Conservation (phyloP, 1,140 invertebrate genomes). For the Andricus grossulariae region DNA sequence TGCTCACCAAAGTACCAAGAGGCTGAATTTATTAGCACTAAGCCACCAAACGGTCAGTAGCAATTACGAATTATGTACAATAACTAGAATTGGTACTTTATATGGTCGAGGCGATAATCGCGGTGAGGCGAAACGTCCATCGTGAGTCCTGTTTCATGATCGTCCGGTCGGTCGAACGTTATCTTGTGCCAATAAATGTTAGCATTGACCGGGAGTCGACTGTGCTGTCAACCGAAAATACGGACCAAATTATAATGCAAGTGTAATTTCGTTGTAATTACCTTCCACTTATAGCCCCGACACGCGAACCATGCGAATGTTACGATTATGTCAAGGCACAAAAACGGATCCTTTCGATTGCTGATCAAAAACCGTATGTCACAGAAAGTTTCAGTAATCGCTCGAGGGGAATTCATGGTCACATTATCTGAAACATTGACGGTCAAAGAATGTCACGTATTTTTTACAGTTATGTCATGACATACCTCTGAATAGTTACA, state of each 20-base stretch:
- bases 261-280: slow-evolving; percentile 53
- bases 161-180: slow-evolving; percentile 11
- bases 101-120: slow-evolving; percentile 43
- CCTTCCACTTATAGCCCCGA: slow-evolving; percentile 56
- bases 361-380: neutral
- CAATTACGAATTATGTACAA: slow-evolving; percentile 73
- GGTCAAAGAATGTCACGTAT: neutral
- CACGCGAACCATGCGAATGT: slow-evolving; percentile 64
- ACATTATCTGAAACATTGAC: neutral
- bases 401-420: neutral
- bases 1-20: slow-evolving; percentile 46
- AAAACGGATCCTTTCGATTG: slow-evolving; percentile 49
- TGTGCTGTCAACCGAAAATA: slow-evolving; percentile 39
- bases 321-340: slow-evolving; percentile 67
- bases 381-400: neutral
- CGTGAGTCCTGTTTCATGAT: neutral
- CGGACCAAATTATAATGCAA: slow-evolving; percentile 35
- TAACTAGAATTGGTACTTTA: slow-evolving; percentile 68
- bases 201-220: neutral
- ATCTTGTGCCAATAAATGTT: neutral
- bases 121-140: neutral
- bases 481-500: neutral
- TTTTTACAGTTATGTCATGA: neutral
- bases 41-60: slow-evolving; percentile 65
- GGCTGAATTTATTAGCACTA: slow-evolving; percentile 72